Conservation (phyloP, 2,888 invertebrate species). For the Athetis lepigone region DNA sequence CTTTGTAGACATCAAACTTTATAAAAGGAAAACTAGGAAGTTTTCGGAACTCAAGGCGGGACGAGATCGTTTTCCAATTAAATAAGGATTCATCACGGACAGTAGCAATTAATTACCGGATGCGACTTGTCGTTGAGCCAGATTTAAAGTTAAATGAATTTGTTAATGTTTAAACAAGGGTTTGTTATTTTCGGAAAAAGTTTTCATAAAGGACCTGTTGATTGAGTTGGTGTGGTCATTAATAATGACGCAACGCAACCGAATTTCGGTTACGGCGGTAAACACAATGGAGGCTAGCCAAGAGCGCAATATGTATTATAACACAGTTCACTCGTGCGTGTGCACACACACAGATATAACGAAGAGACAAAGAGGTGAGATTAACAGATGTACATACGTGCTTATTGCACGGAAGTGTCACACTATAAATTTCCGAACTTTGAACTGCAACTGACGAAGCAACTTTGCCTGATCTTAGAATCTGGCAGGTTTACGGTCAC, state of each 20-base stretch:
- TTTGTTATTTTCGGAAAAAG: background rate
- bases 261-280: background rate
- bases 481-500: no score
- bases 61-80: constrained; percentile 6
- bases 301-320: no score
- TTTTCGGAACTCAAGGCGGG: background rate
- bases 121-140: background rate
- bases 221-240: background rate
- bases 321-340: no score
- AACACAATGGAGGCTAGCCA: background rate
- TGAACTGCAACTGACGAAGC: no score
- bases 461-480: no score
- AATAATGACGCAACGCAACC: background rate
- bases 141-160: constrained; percentile 4
- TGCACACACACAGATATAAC: no score
- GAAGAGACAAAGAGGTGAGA: no score
- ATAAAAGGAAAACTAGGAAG: background rate
- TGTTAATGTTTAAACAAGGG: background rate
- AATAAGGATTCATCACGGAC: constrained; percentile 10
- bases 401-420: no score
- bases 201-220: background rate
- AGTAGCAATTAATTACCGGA: constrained; percentile 11
- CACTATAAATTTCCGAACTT: no score
- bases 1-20: constrained; percentile 1
- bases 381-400: no score